Conservation (phyloP, 37 sponge, comb jelly and placozoan species). For the Ianthella basta region DNA sequence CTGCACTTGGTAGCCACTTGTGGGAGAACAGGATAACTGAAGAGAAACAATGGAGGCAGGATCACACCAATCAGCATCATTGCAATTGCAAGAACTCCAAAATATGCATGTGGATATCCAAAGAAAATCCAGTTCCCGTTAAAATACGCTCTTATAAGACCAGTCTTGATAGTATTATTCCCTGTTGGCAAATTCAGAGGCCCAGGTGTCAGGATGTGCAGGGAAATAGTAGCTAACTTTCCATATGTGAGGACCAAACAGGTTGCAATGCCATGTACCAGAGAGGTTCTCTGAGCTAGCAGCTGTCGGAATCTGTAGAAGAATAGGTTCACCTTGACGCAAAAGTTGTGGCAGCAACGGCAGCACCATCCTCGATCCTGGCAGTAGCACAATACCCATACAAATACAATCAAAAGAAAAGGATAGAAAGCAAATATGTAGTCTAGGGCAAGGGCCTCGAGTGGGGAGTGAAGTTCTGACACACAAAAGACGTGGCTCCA, state of each 20-base stretch:
- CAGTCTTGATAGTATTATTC: no score
- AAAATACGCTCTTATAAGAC: neutral
- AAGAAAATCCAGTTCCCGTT: conserved; percentile 6
- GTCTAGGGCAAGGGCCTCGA: conserved; percentile 32
- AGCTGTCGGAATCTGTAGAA: neutral
- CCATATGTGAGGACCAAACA: conserved; percentile 17
- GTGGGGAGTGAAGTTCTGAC: no score
- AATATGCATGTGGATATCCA: neutral
- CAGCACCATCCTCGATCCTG: neutral
- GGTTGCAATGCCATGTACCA: neutral
- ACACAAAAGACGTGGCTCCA: no score
- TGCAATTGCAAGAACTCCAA: neutral
- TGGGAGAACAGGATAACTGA: neutral
- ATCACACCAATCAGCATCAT: neutral
- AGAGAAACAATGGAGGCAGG: neutral
- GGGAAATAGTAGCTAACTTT: neutral
- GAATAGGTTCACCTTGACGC: neutral
- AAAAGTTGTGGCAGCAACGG: neutral
- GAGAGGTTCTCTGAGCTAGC: neutral
- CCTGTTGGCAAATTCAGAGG: neutral
- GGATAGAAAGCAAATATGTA: conserved; percentile 64
- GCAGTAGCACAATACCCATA: neutral
- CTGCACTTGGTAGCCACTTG: neutral
- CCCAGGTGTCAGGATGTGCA: neutral
- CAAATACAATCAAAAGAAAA: neutral